These are phyloP conservation scores for Episyrphus balteatus DNA, from an alignment of 1,140 invertebrate genomes.

Conservation along the genomic window DNA sequence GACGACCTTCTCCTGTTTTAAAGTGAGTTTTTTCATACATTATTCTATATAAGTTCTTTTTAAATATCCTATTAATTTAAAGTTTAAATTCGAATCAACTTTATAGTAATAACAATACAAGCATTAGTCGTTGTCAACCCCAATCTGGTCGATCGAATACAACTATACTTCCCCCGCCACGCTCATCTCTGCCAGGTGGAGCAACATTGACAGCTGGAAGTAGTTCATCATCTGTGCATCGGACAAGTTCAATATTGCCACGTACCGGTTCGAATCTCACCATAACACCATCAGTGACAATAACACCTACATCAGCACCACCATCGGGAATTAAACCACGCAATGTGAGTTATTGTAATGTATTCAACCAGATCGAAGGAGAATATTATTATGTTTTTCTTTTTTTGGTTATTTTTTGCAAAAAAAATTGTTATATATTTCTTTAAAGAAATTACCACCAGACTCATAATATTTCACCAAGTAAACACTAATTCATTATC, in stretches of 20 bases:
- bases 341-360: constrained; percentile 38
- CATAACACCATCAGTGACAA: constrained; percentile 54
- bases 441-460: no score
- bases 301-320: constrained; percentile 55
- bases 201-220: constrained; percentile 44
- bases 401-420: no score
- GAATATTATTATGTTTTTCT: no score
- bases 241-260: constrained; percentile 24
- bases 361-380: constrained; percentile 13
- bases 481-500: no score
- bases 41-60: not conserved
- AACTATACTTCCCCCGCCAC: constrained; percentile 30
- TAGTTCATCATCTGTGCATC: constrained; percentile 19
- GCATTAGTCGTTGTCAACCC: not conserved
- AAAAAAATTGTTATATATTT: no score
- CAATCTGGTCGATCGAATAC: constrained; percentile 5
- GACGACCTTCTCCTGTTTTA: constrained; percentile 7
- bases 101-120: not conserved
- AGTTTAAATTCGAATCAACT: not conserved
- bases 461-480: no score
- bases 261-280: constrained; percentile 41
- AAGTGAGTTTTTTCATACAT: not conserved
- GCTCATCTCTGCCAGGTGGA: constrained; percentile 41
- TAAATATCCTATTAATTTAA: not conserved
- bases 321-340: constrained; percentile 44